Evolutionary conservation across 2,113 vertebrate genomes (phyloP).

Genomic region (Coreoperca whiteheadi): DNA sequence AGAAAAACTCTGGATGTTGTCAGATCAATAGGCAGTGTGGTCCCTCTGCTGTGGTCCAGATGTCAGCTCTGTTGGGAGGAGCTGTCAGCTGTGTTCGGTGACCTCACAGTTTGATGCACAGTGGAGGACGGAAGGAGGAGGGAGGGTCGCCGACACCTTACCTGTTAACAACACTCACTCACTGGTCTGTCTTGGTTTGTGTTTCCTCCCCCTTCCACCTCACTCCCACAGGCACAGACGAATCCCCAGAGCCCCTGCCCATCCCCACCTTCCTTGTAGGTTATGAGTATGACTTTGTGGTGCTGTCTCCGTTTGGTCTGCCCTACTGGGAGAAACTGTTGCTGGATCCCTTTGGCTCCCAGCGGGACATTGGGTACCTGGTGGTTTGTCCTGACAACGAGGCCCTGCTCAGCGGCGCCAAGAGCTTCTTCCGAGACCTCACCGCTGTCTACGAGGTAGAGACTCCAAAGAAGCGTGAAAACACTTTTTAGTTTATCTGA

Average conservation of each 20-base stretch:
- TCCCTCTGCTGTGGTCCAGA: conserved; percentile 57
- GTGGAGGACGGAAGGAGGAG: not conserved
- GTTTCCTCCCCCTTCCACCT: conserved; percentile 14
- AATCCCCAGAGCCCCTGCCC: conserved; percentile 98
- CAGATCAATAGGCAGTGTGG: conserved; percentile 47
- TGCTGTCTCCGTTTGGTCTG: conserved; percentile 97
- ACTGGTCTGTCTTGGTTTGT: conserved; percentile 16
- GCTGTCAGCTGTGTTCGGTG: conserved; percentile 32
- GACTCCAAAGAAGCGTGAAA: not conserved
- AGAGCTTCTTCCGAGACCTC: conserved; percentile 96
- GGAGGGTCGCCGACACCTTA: conserved; percentile 15
- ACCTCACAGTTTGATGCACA: conserved; percentile 46
- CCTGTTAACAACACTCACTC: conserved; percentile 30
- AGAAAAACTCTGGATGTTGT: conserved; percentile 34
- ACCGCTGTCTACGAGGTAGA: conserved; percentile 96
- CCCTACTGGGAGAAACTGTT: conserved; percentile 99
- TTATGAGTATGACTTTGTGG: conserved; percentile 97
- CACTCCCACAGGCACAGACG: conserved; percentile 91
- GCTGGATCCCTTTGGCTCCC: conserved; percentile 97
- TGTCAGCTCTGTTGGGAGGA: conserved; percentile 58
- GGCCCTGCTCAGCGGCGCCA: conserved; percentile 95
- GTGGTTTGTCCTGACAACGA: conserved; percentile 98
- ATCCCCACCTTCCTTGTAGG: conserved; percentile 98
- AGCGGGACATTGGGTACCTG: conserved; percentile 96
- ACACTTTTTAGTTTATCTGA: not conserved